Conservation (phyloP, 2,113 vertebrate species). For the Brevimyrus niger region DNA sequence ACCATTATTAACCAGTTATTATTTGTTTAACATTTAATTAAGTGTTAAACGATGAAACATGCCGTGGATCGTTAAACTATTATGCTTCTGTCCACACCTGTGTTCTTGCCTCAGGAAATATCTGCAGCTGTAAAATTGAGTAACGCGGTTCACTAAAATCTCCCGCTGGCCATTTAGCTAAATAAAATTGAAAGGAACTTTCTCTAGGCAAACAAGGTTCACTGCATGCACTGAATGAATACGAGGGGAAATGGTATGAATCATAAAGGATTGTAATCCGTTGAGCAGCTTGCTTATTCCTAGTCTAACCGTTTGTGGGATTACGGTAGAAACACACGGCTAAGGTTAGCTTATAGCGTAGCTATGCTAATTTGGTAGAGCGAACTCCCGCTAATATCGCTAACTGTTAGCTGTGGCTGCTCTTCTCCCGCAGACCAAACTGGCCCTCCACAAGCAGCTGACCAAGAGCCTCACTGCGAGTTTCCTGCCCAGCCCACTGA, state of each 20-base stretch:
- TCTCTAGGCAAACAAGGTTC: neutral
- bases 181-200: neutral
- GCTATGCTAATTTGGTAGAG: neutral
- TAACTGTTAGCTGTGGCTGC: neutral
- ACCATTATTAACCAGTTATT: neutral
- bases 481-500: constrained; percentile 73
- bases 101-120: neutral
- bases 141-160: neutral
- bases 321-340: neutral
- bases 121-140: neutral
- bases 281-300: neutral
- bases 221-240: neutral
- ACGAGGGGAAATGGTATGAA: neutral
- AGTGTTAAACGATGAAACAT: neutral
- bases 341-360: neutral
- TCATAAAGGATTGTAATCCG: neutral
- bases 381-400: neutral
- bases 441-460: constrained; percentile 90
- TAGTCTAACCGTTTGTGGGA: neutral
- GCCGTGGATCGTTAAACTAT: neutral
- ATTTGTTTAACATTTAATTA: neutral
- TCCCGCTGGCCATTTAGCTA: neutral
- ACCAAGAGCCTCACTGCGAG: constrained; percentile 80
- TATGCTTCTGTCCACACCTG: neutral
- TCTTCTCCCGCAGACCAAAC: constrained; percentile 70